A percentile compares a stretch with the other conserved stretches of the same genome.
These are phyloP conservation scores for Morpho achilles DNA, from an alignment of 2,888 invertebrate genomes.

Conservation along the genomic window DNA sequence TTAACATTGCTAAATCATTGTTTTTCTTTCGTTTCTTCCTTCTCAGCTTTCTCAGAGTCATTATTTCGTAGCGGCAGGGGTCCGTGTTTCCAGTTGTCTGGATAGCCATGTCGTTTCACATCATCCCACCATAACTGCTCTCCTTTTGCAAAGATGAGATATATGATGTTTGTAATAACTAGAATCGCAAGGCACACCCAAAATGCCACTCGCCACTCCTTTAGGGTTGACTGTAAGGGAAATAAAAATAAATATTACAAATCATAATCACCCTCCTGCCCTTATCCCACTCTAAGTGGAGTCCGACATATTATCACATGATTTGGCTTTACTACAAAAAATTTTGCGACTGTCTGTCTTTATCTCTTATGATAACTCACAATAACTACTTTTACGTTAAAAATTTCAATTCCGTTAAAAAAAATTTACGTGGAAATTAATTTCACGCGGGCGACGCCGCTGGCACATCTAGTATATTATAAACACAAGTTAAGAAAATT, in stretches of 20 bases:
- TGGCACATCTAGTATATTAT: no score
- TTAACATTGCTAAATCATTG: conserved; percentile 7
- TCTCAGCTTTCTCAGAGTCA: conserved; percentile 47
- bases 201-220: conserved; percentile 88
- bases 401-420: no score
- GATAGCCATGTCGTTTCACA: conserved; percentile 69
- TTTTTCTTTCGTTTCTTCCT: conserved; percentile 37
- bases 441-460: no score
- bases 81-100: conserved; percentile 60
- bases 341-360: no score
- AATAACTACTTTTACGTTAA: no score
- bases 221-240: conserved; percentile 74
- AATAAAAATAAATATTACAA: conserved; percentile 22
- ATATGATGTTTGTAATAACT: conserved; percentile 82
- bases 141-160: conserved; percentile 84
- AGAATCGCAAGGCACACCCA: conserved; percentile 88
- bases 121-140: conserved; percentile 89
- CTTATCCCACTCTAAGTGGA: no score
- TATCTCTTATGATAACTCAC: no score
- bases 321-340: no score
- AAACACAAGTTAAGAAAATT: no score
- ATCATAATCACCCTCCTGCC: neutral
- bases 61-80: conserved; percentile 44
- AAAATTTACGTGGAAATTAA: no score
- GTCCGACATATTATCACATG: no score